A percentile compares a stretch with the other conserved stretches of the same genome.
phyloP scores from a whole-genome alignment of 2,888 invertebrate species.

The Axea sp. region DNA sequence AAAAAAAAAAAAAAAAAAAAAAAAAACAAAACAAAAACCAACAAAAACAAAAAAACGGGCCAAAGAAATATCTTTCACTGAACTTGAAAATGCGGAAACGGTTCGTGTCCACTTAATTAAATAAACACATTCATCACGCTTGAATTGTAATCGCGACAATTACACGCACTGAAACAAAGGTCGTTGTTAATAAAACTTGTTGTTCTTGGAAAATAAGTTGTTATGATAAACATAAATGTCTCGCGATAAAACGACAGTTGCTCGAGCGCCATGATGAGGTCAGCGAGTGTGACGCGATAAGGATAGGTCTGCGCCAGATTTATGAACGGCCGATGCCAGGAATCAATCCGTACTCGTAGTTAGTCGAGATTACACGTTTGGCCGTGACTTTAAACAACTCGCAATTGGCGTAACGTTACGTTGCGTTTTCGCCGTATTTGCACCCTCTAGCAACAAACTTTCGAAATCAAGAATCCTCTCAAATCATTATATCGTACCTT shows the following conservation, averaged over 20 bases:
- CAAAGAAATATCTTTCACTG: no score
- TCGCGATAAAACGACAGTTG: conserved; percentile 40
- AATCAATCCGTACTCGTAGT: conserved; percentile 75
- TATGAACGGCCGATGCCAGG: conserved; percentile 74
- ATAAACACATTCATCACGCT: no score
- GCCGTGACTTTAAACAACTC: conserved; percentile 53
- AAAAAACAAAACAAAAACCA: no score
- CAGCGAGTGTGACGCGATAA: conserved; percentile 65
- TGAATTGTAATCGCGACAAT: no score
- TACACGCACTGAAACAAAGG: no score
- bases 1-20: no score
- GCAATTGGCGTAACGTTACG: conserved; percentile 65
- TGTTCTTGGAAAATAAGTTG: conserved; percentile 1
- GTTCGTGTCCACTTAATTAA: no score
- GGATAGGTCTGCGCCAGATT: conserved; percentile 66
- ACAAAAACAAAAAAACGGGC: no score
- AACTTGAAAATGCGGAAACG: no score
- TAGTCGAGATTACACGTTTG: conserved; percentile 74
- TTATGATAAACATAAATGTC: conserved; percentile 14
- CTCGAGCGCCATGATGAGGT: conserved; percentile 27
- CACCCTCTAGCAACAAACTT: conserved; percentile 64
- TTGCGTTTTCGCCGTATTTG: conserved; percentile 65
- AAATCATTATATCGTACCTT: conserved; percentile 24
- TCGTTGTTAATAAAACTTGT: no score
- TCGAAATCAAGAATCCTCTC: conserved; percentile 35